Conservation (phyloP, 2,888 invertebrate species). For the Xylota sylvarum region DNA sequence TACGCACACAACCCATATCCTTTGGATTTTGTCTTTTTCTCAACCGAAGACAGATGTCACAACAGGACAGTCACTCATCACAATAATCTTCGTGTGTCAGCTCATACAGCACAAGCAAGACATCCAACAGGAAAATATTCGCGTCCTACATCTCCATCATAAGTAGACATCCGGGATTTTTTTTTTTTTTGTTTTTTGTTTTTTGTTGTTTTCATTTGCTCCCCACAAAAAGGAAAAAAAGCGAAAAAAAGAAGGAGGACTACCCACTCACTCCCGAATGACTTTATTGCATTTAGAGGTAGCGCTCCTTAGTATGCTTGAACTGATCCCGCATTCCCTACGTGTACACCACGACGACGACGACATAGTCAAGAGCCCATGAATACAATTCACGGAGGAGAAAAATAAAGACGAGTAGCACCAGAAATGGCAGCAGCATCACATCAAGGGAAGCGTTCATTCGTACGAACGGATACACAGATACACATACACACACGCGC, state of each 20-base stretch:
- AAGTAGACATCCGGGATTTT: slow-evolving; percentile 6
- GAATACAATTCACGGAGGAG: slow-evolving; percentile 28
- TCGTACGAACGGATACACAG: slow-evolving; percentile 45
- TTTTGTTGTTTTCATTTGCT: no score
- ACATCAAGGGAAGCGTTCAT: slow-evolving; percentile 55
- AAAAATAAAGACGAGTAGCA: background rate
- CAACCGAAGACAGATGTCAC: slow-evolving; percentile 46
- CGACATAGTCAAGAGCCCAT: slow-evolving; percentile 51
- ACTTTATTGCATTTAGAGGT: slow-evolving; percentile 56
- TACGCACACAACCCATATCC: slow-evolving; percentile 4
- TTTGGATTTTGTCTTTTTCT: slow-evolving; percentile 7
- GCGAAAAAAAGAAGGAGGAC: background rate
- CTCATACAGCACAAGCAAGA: slow-evolving; percentile 12
- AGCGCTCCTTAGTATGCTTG: slow-evolving; percentile 67
- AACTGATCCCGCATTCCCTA: slow-evolving; percentile 42
- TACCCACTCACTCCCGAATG: slow-evolving; percentile 16
- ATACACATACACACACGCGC: slow-evolving; percentile 25
- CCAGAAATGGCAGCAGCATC: slow-evolving; percentile 28
- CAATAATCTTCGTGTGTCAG: slow-evolving; percentile 54
- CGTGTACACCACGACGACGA: slow-evolving; percentile 42
- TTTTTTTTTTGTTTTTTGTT: no score
- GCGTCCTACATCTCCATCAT: slow-evolving; percentile 8
- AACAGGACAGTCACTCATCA: slow-evolving; percentile 44
- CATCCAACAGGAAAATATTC: slow-evolving; percentile 23
- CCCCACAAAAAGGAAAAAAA: slow-evolving; percentile 1